Evolutionary conservation across 2,888 invertebrate species (phyloP), one percentile per base, ranked within the genome.

Genomic region (Pammene fasciana): DNA sequence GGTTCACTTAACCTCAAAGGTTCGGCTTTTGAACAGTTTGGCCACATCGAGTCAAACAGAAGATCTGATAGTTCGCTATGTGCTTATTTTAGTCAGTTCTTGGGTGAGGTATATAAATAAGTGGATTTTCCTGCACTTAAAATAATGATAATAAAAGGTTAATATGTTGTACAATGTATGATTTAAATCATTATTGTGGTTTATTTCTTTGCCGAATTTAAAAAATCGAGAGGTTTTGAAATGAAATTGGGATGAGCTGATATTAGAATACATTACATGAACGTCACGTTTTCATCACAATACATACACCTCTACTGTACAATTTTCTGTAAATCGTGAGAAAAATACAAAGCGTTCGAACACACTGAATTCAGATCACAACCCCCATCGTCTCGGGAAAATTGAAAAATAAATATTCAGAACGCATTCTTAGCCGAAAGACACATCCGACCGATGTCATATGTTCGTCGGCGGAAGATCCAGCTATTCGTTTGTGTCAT

Each of bases 381-480:
- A 72, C 73, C 77, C 74, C 77, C 59, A 59, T 60, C 64, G 67
- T 66, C 65, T 56, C 56, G 38, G 79, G 82, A 77, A 85, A 86
- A 87, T 87, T 87, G 87, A 86, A 86, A 86, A 85, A 83, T 87
- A 87, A 85, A 83, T 85, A 88, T 87, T 85, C 87, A 75, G 77
- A 70, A 75, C 84, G 81, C 79, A 80, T 70, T 71, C 68, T 61
- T 57, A 71, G 65, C 45, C 70, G 75, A 76, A 78, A 76, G 77
- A 79, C 77, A 77, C 79, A 76, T 76, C 73, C 72, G 73, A 70
- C 54, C 72, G 75, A 73, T 76, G 78, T 76, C 80, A 81, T 78
- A 79, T 75, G 71, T 57, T 68, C 72, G 68, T 65, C 50, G 68
- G 38, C 62, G 48, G 50, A 48, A 62, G 48, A 50, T 52, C 52